Base-by-base conservation (phyloP, 2,888 invertebrate genomes). In the Sympetrum striolatum region DNA sequence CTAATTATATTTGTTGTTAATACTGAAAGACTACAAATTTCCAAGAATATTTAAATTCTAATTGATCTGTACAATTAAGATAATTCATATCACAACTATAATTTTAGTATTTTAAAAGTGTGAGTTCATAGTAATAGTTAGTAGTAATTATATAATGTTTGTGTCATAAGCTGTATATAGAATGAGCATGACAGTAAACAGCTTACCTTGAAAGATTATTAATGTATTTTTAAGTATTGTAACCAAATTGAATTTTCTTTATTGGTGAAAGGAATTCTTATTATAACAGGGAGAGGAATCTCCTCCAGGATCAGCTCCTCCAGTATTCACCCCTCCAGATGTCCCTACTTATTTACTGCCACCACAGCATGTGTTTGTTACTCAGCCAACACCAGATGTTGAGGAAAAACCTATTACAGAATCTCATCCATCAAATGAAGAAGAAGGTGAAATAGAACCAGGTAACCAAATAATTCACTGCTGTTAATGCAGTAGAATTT, bases 281-380 rank as follows among this genome's bases (percentile, higher is more conserved):
- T 91, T 73, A 53, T 95, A 58, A 48, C 94, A 96, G 94, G 96
- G 96, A 90, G 95, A 95, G 91, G 96, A 96, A 93, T 96, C 97
- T 0, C 97, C 97, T 64, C 95, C 96, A 0, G 96, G 95, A 80
- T 96, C 97, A 1, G 97, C 97, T 1, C 97, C 97, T 6, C 97
- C 97, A 90, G 96, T 96, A 39, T 97, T 97, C 93, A 96, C 96
- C 0, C 97, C 97, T 1, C 97, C 97, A 0, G 96, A 95, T 90
- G 94, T 95, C 90, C 96, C 96, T 0, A 92, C 92, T 73, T 93
- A 93, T 93, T 94, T 94, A 92, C 93, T 94, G 92, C 95, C 93
- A 92, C 94, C 94, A 3, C 94, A 94, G 90, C 93, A 94, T 82
- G 94, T 94, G 44, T 94, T 95, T 82, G 93, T 95, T 86, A 95